Percentiles rank a stretch among this genome's conserved stretches.
Conservation (phyloP, 2,797 vertebrate genomes). For the Notamacropus eugenii region DNA sequence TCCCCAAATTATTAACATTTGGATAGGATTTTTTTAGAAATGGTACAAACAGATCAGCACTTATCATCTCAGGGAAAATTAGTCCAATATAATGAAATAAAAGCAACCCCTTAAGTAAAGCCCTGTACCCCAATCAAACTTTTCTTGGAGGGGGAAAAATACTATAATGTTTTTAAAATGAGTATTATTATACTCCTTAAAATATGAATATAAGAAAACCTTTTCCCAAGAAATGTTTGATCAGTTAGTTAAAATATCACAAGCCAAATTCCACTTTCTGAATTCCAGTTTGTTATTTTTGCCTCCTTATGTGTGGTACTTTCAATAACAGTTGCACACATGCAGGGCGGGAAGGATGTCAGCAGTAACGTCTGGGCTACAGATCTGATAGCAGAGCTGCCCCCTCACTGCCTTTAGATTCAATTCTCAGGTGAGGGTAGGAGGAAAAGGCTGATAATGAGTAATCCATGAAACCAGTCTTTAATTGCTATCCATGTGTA, state of each 20-base stretch:
- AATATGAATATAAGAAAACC: neutral
- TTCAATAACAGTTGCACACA: constrained; percentile 29
- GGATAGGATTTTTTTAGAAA: constrained; percentile 61
- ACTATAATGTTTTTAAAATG: constrained; percentile 29
- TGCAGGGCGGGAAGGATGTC: constrained; percentile 54
- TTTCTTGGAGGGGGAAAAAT: constrained; percentile 65
- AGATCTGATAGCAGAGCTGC: constrained; percentile 19
- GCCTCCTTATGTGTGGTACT: constrained; percentile 49
- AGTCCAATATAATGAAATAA: constrained; percentile 51
- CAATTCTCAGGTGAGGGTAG: constrained; percentile 79
- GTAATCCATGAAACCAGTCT: constrained; percentile 85
- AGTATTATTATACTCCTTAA: constrained; percentile 37
- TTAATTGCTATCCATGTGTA: constrained; percentile 87
- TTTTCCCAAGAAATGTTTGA: neutral
- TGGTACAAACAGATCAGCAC: constrained; percentile 28
- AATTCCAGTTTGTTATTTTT: constrained; percentile 49
- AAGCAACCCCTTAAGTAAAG: constrained; percentile 50
- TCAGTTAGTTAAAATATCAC: constrained; percentile 17
- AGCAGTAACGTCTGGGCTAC: neutral
- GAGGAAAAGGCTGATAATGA: constrained; percentile 83
- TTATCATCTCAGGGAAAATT: constrained; percentile 60
- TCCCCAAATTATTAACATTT: constrained; percentile 57
- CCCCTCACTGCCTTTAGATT: constrained; percentile 60
- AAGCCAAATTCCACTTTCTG: constrained; percentile 51
- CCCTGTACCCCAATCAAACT: constrained; percentile 44